phyloP scores from a whole-genome alignment of 2,888 invertebrate species.

The Allacma fusca region DNA sequence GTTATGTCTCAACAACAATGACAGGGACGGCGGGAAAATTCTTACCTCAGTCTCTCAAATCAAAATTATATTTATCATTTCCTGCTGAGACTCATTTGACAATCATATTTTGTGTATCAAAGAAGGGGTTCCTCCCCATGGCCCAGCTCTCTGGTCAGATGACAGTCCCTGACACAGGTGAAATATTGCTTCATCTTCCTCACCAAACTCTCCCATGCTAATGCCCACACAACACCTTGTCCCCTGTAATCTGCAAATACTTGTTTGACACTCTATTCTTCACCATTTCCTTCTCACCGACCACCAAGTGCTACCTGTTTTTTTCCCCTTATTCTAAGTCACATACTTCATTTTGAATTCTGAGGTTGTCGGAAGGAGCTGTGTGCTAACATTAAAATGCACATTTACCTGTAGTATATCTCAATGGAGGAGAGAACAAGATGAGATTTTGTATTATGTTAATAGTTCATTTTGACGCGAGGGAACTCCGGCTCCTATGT shows the following conservation, averaged over 20 bases:
- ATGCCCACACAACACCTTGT: background rate
- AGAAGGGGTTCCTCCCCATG: too few species aligned
- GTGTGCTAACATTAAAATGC: too few species aligned
- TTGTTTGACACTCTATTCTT: slow-evolving; percentile 4
- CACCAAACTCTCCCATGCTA: background rate
- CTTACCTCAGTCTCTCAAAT: background rate
- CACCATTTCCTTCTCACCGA: background rate
- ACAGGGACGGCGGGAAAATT: background rate
- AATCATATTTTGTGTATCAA: background rate
- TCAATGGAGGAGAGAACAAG: too few species aligned
- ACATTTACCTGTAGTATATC: too few species aligned
- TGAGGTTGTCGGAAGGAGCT: too few species aligned
- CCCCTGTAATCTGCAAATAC: slow-evolving; percentile 4
- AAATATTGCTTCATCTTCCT: background rate
- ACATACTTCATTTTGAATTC: too few species aligned
- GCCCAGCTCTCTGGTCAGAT: too few species aligned
- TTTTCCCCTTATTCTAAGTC: too few species aligned
- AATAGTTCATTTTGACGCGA: too few species aligned
- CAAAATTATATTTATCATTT: slow-evolving; percentile 12
- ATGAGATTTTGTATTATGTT: too few species aligned
- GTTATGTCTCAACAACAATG: background rate
- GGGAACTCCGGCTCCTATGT: too few species aligned
- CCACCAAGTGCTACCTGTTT: background rate
- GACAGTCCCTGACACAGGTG: background rate
- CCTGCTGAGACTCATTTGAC: background rate